Evolutionary conservation across 2,797 vertebrate genomes (phyloP), one percentile per base, ranked within the genome.

Genomic region (Poecilia wingei): DNA sequence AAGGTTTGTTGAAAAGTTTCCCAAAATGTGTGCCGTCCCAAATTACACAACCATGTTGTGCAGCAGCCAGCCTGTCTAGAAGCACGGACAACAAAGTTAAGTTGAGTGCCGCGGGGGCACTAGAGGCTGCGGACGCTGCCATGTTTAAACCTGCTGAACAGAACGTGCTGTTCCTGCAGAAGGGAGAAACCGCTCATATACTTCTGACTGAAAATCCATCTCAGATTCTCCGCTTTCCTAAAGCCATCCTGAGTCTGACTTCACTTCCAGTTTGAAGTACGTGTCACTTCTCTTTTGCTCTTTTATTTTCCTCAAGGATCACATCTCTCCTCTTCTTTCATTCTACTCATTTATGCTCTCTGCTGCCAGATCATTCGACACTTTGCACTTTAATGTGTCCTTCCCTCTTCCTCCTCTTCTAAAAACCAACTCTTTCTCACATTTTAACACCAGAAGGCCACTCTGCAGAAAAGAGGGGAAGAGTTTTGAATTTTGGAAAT

Each of bases 121-220:
- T n/a, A 16, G 74, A 79, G 87, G 80, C 86, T 55, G 73, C 1
- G 39, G 79, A 85, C 68, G 72, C 66, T 39, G 82, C 75, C 78
- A 78, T 78, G 86, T 79, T 87, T 83, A 73, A 84, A 83, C 66
- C 80, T 75, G 87, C 75, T 88, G 87, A 90, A 86, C 88, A 8
- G 36, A 83, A 72, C 77, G 33, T 4, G 28, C 45, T 47, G 84
- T 36, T 84, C 81, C 82, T 79, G 81, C 85, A 75, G 74, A 53
- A 53, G 82, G 82, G 75, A 80, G 45, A 64, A 72, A 25, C 59
- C 76, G 0, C 80, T 46, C 25, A 13, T 70, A 39, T 72, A 2
- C 14, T 39, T 51, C 14, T 36, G 80, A 84, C 49, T 75, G 79
- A 82, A 79, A 80, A 84, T 77, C 20, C 86, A 81, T 73, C 78